Conservation (phyloP, 2,113 vertebrate species). For the Barbus barbus region DNA sequence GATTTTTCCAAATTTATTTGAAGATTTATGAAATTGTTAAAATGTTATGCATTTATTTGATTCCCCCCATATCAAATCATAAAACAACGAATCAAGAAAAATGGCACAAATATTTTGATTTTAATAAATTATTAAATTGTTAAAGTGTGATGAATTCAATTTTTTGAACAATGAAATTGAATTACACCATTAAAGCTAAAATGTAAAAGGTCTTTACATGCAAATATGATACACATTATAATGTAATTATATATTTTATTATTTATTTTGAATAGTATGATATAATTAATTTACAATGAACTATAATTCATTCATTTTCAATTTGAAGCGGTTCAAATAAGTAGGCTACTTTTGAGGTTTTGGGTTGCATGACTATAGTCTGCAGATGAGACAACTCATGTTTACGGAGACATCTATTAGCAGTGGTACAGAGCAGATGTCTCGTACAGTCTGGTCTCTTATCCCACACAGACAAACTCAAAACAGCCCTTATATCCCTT, state of each 20-base stretch:
- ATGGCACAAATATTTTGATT: too few species aligned
- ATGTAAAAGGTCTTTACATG: neutral
- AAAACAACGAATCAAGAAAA: too few species aligned
- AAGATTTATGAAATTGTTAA: too few species aligned
- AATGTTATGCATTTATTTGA: too few species aligned
- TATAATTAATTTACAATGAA: neutral
- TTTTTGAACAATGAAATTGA: too few species aligned
- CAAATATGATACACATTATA: neutral
- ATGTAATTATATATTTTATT: neutral
- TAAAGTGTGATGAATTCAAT: too few species aligned
- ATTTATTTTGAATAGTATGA: neutral
- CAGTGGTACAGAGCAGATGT: slow-evolving; percentile 20
- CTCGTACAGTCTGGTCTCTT: slow-evolving; percentile 48
- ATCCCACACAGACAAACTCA: neutral
- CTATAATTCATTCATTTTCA: neutral
- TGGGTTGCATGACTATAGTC: neutral
- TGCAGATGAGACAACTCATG: neutral
- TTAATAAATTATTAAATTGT: too few species aligned
- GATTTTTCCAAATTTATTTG: too few species aligned
- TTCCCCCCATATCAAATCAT: too few species aligned
- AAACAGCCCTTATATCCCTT: neutral
- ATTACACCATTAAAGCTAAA: neutral
- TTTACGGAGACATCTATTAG: slow-evolving; percentile 1
- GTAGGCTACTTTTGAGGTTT: neutral
- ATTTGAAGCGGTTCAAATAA: neutral